Conservation (phyloP, 2,797 vertebrate species). For the Acanthurus tractus region DNA sequence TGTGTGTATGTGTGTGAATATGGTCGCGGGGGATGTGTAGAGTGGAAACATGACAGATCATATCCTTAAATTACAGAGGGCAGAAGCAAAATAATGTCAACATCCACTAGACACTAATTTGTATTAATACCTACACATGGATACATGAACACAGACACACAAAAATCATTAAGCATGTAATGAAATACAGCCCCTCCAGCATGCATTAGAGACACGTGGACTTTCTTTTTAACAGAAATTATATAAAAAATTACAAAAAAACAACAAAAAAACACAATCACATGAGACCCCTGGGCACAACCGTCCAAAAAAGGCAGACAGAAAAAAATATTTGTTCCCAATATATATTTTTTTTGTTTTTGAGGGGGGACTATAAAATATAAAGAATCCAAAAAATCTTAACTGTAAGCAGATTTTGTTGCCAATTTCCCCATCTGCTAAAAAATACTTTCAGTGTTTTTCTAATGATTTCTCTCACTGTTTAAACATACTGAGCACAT, state of each 20-base stretch:
- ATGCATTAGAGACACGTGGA: slow-evolving; percentile 15
- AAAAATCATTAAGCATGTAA: slow-evolving; percentile 46
- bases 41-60: slow-evolving; percentile 74
- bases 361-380: neutral
- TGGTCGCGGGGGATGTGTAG: slow-evolving; percentile 42
- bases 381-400: slow-evolving; percentile 9
- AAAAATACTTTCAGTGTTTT: neutral
- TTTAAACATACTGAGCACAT: slow-evolving; percentile 8
- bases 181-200: slow-evolving; percentile 43
- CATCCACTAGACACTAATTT: slow-evolving; percentile 64
- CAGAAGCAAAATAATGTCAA: slow-evolving; percentile 68
- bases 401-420: neutral
- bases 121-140: slow-evolving; percentile 59
- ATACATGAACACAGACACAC: slow-evolving; percentile 24
- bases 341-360: neutral
- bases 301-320: slow-evolving; percentile 15
- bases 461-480: neutral
- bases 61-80: slow-evolving; percentile 59
- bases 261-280: slow-evolving; percentile 2
- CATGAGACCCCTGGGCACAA: neutral
- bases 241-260: neutral
- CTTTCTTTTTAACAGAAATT: slow-evolving; percentile 40
- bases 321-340: neutral
- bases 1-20: slow-evolving; percentile 29
- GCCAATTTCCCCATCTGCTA: neutral